Percentiles rank a stretch among this genome's conserved stretches.
Conservation (phyloP, 2,113 vertebrate genomes). For the Syngnathoides biaculeatus region DNA sequence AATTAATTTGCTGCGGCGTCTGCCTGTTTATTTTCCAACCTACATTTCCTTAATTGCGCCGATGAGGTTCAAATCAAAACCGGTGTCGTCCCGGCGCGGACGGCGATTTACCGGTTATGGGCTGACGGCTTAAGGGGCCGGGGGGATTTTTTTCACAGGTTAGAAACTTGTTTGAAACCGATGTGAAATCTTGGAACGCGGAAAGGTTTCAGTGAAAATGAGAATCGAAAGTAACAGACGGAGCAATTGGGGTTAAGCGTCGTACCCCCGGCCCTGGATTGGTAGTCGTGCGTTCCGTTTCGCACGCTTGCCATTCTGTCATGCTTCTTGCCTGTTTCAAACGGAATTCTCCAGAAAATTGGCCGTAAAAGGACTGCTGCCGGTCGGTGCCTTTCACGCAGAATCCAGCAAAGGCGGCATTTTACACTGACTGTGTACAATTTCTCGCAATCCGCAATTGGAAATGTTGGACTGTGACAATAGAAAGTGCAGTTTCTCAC, state of each 20-base stretch:
- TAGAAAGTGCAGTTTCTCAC: too few species aligned
- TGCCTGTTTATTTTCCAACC: constrained; percentile 78
- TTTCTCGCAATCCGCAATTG: too few species aligned
- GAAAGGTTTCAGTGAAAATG: neutral
- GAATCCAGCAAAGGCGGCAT: too few species aligned
- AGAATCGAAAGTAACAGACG: neutral
- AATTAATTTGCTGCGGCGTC: constrained; percentile 77
- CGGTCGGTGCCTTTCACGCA: too few species aligned
- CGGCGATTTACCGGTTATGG: constrained; percentile 31
- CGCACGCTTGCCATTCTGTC: neutral
- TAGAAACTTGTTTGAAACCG: neutral
- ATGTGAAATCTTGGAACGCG: too few species aligned
- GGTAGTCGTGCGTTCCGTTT: too few species aligned
- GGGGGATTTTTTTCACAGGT: neutral
- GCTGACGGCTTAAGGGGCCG: constrained; percentile 30
- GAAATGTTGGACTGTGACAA: too few species aligned
- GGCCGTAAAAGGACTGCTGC: too few species aligned
- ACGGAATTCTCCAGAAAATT: too few species aligned
- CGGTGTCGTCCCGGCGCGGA: constrained; percentile 59
- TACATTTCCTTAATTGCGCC: constrained; percentile 77
- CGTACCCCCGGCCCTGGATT: neutral
- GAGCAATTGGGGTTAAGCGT: neutral
- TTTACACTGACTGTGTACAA: too few species aligned
- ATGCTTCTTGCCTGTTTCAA: too few species aligned
- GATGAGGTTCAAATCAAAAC: constrained; percentile 72